These are phyloP conservation scores for Pterocles burchelli DNA, from an alignment of 2,113 vertebrate species.

Conservation along the genomic window DNA sequence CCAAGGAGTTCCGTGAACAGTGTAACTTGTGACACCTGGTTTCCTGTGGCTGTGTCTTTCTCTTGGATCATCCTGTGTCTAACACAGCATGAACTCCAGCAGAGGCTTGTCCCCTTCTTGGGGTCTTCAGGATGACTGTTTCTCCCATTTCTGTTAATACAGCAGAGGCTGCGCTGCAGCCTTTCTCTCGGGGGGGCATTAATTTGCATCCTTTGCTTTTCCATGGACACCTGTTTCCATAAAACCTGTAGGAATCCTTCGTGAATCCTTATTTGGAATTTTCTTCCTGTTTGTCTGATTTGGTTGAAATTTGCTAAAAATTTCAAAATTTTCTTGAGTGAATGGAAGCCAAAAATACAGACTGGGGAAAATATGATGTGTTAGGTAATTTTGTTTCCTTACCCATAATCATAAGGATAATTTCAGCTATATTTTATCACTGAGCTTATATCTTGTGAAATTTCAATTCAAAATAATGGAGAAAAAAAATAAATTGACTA, in stretches of 20 bases:
- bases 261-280: not conserved
- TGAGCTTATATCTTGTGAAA: not conserved
- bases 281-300: not conserved
- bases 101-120: not conserved
- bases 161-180: not conserved
- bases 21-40: not conserved
- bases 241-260: not conserved
- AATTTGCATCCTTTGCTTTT: not conserved
- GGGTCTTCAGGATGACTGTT: not conserved
- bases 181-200: not conserved
- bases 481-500: not conserved
- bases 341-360: not conserved
- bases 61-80: not conserved
- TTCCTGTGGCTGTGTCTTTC: not conserved
- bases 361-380: rapidly evolving
- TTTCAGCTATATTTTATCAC: not conserved
- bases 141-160: not conserved
- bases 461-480: not conserved
- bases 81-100: not conserved
- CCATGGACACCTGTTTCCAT: not conserved
- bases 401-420: not conserved
- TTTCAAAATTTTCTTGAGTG: not conserved
- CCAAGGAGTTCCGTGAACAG: not conserved
- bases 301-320: not conserved
- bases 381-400: not conserved